Conservation (phyloP, 2,797 vertebrate species). For the Fistularia tabacaria region DNA sequence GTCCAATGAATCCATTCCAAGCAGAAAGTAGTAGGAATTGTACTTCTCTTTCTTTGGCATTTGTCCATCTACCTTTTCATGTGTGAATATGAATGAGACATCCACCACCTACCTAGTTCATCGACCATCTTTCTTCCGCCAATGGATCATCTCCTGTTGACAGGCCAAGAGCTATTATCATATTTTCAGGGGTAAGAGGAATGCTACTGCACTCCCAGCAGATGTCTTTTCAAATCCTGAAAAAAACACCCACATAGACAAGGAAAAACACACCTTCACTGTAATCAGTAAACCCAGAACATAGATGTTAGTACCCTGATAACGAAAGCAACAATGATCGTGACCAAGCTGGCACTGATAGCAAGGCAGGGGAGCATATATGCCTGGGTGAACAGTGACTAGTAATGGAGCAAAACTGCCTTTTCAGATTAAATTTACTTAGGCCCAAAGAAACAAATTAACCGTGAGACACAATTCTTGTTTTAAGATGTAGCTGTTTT, state of each 20-base stretch:
- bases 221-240: constrained; percentile 50
- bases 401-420: too few species aligned
- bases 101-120: constrained; percentile 43
- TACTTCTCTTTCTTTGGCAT: constrained; percentile 16
- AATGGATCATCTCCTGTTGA: constrained; percentile 65
- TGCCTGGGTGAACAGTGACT: too few species aligned
- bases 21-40: too few species aligned
- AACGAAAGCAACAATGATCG: constrained; percentile 1
- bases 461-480: too few species aligned
- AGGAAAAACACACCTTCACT: constrained; percentile 20
- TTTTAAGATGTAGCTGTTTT: too few species aligned
- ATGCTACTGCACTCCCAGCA: constrained; percentile 56
- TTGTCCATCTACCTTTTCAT: constrained; percentile 22
- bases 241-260: constrained; percentile 64
- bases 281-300: constrained; percentile 28
- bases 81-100: constrained; percentile 17
- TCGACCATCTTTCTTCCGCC: constrained; percentile 32
- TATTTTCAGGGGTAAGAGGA: constrained; percentile 57
- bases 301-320: constrained; percentile 2
- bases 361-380: too few species aligned
- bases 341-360: too few species aligned
- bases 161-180: constrained; percentile 65
- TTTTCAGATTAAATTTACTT: too few species aligned
- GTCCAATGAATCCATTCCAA: too few species aligned
- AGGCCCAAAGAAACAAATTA: too few species aligned